Percentiles rank a stretch among this genome's conserved stretches.
phyloP scores from a whole-genome alignment of 2,113 vertebrate species.

The Scopus umbretta region DNA sequence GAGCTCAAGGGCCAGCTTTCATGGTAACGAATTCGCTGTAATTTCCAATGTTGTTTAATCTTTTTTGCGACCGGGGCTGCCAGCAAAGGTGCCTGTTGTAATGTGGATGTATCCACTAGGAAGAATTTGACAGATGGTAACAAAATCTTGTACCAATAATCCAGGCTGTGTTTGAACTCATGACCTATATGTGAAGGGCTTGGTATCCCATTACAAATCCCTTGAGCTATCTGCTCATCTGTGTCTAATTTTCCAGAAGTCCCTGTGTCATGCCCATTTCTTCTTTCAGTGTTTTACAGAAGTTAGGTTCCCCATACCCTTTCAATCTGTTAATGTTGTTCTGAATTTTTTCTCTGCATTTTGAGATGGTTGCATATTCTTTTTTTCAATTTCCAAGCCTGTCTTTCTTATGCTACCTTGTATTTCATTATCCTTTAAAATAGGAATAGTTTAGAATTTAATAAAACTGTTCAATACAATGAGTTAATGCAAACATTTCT shows the following conservation, averaged over 20 bases:
- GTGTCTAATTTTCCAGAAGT: neutral
- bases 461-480: neutral
- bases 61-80: neutral
- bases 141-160: conserved; percentile 30
- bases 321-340: neutral
- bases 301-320: neutral
- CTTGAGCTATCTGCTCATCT: conserved; percentile 10
- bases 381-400: neutral
- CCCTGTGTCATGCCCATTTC: neutral
- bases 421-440: neutral
- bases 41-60: neutral
- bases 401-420: neutral
- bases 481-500: neutral
- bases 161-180: conserved; percentile 25
- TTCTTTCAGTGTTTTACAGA: neutral
- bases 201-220: neutral
- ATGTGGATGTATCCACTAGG: neutral
- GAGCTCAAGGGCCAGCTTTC: neutral
- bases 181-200: conserved; percentile 19
- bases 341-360: neutral
- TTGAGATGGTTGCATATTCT: neutral
- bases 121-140: conserved; percentile 53
- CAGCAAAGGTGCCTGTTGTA: neutral
- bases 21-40: neutral
- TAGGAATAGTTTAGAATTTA: neutral